Evolutionary conservation across 2,797 vertebrate genomes (phyloP).

Genomic region (Megalops cyprinoides): DNA sequence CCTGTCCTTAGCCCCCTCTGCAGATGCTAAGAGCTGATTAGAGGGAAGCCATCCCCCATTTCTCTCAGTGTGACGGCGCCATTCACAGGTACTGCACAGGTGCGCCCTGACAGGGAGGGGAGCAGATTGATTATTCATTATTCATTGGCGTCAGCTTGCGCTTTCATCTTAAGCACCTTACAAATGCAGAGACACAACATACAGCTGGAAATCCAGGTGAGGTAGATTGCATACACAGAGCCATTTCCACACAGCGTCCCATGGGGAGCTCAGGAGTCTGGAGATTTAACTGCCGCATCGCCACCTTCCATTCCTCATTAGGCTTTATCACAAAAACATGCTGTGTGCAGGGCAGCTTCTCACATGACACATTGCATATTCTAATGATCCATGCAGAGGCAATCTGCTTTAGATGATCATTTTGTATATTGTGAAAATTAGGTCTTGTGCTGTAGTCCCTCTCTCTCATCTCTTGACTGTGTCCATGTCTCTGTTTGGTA

Average conservation of each 20-base stretch:
- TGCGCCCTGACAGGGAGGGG: conserved; percentile 39
- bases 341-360: not conserved
- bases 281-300: not conserved
- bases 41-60: conserved; percentile 36
- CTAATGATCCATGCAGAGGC: not conserved
- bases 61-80: conserved; percentile 40
- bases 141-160: conserved; percentile 32
- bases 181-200: not conserved
- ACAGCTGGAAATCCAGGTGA: not conserved
- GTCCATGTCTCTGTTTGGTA: no score
- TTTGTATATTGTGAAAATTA: not conserved
- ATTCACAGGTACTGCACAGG: conserved; percentile 36
- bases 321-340: not conserved
- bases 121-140: conserved; percentile 41
- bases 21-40: conserved; percentile 42
- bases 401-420: not conserved
- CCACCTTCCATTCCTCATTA: not conserved
- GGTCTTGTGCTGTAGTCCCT: not conserved
- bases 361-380: not conserved
- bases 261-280: not conserved
- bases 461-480: not conserved
- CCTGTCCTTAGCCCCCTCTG: not conserved
- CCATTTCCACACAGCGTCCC: not conserved
- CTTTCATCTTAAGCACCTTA: conserved; percentile 5
- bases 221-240: not conserved